Evolutionary conservation across 2,888 invertebrate species (phyloP), one percentile per base, ranked within the genome.

Genomic region (Malthinus flaveolus): DNA sequence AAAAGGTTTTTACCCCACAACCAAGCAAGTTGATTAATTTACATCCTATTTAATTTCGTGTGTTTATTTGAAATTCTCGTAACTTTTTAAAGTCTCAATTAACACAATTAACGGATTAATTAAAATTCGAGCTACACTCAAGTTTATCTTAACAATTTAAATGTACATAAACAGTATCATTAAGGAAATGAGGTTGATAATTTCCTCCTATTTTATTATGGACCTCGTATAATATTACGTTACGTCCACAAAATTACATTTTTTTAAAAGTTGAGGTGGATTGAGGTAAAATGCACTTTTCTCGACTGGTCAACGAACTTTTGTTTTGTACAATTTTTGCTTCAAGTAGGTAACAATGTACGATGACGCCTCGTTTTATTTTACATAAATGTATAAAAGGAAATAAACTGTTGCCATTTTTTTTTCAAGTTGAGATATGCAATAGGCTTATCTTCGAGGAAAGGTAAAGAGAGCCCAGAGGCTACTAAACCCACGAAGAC

Each of bases 101-200:
- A 46, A 46, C 46, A 46, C 11, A 32, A 46, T 32, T 46, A 46
- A 46, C 32, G 32, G 32, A 46, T 46, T 46, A 46, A 46, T 46
- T 46, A 46, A 46, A 46, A 46, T 32, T 46, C 32, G 32, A 46
- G 46, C 46, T 46, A 32, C 46, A 39, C 15, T 39, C 39, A 39
- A 39, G 39, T 39, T 39, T 39, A 39, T 39, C 39, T 39, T 15
- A 12, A 39, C 39, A 39, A 39, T 39, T 39, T 39, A 39, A 39
- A 39, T 39, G 39, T 39, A 39, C 39, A 39, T 39, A 39, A 39
- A 39, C 39, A 39, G 39, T 39, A 39, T 39, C 39, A 39, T 39
- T 39, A 39, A 39, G 12, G 39, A 39, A 39, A 15, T 13, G 39
- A 39, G 15, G 12, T 39, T 39, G 39, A 39, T 15, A 39, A 39